Evolutionary conservation across 2,113 vertebrate genomes (phyloP).

Genomic region (Proterorhinus semilunaris): DNA sequence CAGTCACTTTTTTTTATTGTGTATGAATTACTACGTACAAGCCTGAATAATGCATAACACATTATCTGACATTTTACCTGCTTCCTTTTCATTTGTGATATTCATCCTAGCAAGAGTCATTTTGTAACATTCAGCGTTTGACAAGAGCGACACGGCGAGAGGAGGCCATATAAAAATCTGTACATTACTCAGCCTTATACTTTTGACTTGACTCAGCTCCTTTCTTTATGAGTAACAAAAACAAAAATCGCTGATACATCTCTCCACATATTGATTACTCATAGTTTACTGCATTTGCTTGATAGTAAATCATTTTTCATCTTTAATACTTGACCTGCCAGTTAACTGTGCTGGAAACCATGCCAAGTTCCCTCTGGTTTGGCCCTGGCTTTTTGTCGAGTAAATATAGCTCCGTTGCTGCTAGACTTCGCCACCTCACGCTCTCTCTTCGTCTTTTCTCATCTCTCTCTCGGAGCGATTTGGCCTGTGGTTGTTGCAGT

Average conservation of each 20-base stretch:
- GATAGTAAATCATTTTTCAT: background rate
- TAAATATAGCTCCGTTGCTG: constrained; percentile 45
- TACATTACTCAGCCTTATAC: background rate
- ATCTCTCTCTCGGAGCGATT: constrained; percentile 47
- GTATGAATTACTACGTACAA: background rate
- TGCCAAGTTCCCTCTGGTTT: constrained; percentile 40
- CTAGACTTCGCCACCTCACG: constrained; percentile 15
- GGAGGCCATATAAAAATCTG: background rate
- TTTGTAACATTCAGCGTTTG: background rate
- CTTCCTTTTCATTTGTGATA: background rate
- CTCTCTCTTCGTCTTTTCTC: constrained; percentile 24
- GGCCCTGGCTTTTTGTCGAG: constrained; percentile 31
- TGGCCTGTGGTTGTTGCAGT: constrained; percentile 56
- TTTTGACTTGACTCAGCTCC: background rate
- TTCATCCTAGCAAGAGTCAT: background rate
- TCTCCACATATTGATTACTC: constrained; percentile 1
- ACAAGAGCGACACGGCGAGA: background rate
- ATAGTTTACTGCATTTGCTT: constrained; percentile 8
- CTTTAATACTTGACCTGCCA: constrained; percentile 20
- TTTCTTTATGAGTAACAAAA: background rate
- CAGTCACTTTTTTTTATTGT: no score
- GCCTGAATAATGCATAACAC: background rate
- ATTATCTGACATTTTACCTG: background rate
- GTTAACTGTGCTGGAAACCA: constrained; percentile 11
- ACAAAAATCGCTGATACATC: background rate